Evolutionary conservation across 2,888 invertebrate species (phyloP).

Genomic region (Boloria euphrosyne): DNA sequence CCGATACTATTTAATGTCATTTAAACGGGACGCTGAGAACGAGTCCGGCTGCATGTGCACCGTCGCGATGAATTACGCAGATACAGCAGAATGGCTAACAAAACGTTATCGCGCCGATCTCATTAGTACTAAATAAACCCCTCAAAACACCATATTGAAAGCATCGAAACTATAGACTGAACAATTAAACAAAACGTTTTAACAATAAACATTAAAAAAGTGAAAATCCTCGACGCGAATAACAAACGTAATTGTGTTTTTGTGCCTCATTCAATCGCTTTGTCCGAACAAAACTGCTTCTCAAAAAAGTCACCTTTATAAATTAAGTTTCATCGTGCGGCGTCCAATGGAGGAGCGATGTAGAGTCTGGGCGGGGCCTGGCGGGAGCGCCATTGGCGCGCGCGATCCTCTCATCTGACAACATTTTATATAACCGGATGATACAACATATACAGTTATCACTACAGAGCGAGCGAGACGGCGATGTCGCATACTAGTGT

Average conservation of each 20-base stretch:
- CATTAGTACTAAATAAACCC: slow-evolving; percentile 51
- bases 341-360: slow-evolving; percentile 57
- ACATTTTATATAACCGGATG: slow-evolving; percentile 81
- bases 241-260: slow-evolving; percentile 81
- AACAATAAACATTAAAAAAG: slow-evolving; percentile 64
- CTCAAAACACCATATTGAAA: slow-evolving; percentile 42
- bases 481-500: slow-evolving; percentile 43
- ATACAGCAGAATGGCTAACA: slow-evolving; percentile 30
- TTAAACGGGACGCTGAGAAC: slow-evolving; percentile 9
- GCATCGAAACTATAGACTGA: slow-evolving; percentile 47
- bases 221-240: slow-evolving; percentile 67
- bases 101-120: slow-evolving; percentile 45
- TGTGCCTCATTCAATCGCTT: slow-evolving; percentile 75
- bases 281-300: slow-evolving; percentile 73
- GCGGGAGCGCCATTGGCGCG: slow-evolving; percentile 58
- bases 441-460: slow-evolving; percentile 82
- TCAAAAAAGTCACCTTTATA: slow-evolving; percentile 81
- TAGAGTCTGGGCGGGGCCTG: slow-evolving; percentile 59
- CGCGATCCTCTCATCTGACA: slow-evolving; percentile 65
- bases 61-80: slow-evolving; percentile 30
- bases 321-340: slow-evolving; percentile 75
- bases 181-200: slow-evolving; percentile 60
- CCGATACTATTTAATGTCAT: slow-evolving; percentile 19
- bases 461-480: slow-evolving; percentile 67
- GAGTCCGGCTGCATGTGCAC: background rate